A percentile compares a stretch with the other conserved stretches of the same genome.
These are phyloP conservation scores for Synergus gifuensis DNA, from an alignment of 2,888 invertebrate genomes.

Conservation along the genomic window DNA sequence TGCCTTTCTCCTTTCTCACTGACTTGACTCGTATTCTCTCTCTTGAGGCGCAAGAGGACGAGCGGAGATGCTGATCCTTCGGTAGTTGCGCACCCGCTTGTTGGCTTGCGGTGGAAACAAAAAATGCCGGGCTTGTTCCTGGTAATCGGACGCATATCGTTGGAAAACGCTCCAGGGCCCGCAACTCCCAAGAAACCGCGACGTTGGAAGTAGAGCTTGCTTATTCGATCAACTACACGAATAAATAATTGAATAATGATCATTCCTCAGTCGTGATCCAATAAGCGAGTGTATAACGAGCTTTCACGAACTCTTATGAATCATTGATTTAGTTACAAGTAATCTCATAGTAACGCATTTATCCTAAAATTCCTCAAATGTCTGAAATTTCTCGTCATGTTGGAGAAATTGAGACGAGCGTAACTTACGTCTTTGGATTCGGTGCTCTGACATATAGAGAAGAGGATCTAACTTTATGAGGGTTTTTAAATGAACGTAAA, in stretches of 20 bases:
- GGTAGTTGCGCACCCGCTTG: conserved; percentile 48
- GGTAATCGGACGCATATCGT: conserved; percentile 62
- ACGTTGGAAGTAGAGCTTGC: neutral
- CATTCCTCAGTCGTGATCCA: neutral
- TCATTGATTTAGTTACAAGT: conserved; percentile 10
- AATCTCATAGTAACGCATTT: neutral
- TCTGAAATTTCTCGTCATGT: too few species aligned
- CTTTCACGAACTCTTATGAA: conserved; percentile 16
- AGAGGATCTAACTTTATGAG: neutral
- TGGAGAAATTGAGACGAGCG: too few species aligned
- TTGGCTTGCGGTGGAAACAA: conserved; percentile 57
- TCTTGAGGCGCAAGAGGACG: neutral
- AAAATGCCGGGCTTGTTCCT: conserved; percentile 60
- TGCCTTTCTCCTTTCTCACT: conserved; percentile 8
- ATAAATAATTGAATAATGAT: conserved; percentile 31
- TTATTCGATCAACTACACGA: conserved; percentile 10
- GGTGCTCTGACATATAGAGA: neutral
- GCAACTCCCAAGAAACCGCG: conserved; percentile 32
- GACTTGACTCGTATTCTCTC: neutral
- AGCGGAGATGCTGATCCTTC: conserved; percentile 23
- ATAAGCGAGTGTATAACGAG: neutral
- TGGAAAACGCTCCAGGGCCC: conserved; percentile 57
- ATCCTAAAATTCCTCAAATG: neutral
- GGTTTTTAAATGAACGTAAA: neutral
- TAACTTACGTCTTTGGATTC: too few species aligned